Evolutionary conservation across 1,140 invertebrate species (phyloP).

Genomic region (Arctopsyche grandis): DNA sequence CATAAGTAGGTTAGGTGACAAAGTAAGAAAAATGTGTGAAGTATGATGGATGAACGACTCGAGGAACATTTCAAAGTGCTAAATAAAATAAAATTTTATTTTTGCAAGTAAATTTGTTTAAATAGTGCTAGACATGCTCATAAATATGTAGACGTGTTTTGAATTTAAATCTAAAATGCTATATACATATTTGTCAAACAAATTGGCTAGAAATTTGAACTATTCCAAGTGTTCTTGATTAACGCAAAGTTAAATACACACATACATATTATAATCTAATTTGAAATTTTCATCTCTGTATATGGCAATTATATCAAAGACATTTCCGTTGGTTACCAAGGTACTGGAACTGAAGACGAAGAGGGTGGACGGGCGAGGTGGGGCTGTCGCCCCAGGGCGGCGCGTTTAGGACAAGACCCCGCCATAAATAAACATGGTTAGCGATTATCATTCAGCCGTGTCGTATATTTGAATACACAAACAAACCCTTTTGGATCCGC

Average conservation of each 20-base stretch:
- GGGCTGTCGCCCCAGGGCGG: background rate
- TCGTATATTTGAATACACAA: conserved; percentile 52
- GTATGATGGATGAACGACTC: too few relatives aligned
- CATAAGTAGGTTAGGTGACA: too few relatives aligned
- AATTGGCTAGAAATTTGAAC: too few relatives aligned
- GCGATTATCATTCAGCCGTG: conserved; percentile 48
- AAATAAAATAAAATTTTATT: too few relatives aligned
- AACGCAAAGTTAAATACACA: too few relatives aligned
- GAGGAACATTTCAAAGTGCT: too few relatives aligned
- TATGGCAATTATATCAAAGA: background rate
- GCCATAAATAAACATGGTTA: conserved; percentile 49
- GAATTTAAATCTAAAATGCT: too few relatives aligned
- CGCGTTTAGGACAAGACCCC: conserved; percentile 3
- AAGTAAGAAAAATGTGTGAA: too few relatives aligned
- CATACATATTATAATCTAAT: background rate
- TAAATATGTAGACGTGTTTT: too few relatives aligned
- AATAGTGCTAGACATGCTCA: too few relatives aligned
- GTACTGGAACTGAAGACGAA: background rate
- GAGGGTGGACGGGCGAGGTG: background rate
- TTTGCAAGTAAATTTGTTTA: too few relatives aligned
- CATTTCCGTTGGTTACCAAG: background rate
- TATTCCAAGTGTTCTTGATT: background rate
- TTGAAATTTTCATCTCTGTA: background rate
- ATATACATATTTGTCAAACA: too few relatives aligned
- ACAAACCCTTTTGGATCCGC: conserved; percentile 50